Evolutionary conservation across 1,140 invertebrate species (phyloP).

Genomic region (Leptonema lineaticorne): DNA sequence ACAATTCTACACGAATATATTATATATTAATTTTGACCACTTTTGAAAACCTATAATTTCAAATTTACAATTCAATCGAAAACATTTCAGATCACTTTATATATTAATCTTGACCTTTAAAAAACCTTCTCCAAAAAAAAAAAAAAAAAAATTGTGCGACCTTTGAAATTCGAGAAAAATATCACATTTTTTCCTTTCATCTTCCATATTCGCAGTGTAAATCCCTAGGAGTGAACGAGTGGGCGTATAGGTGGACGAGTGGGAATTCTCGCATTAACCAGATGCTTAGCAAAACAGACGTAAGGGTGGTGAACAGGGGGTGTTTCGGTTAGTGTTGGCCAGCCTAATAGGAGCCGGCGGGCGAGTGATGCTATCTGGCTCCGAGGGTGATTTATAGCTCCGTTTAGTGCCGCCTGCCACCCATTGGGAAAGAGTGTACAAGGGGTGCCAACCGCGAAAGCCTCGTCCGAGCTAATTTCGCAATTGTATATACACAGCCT

Average conservation of each 20-base stretch:
- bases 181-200: no score
- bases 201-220: not conserved
- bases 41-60: no score
- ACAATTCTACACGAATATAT: no score
- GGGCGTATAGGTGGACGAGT: conserved; percentile 9
- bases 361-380: conserved; percentile 24
- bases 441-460: not conserved
- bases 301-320: not conserved
- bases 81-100: no score
- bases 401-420: conserved; percentile 9
- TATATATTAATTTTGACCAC: no score
- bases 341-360: conserved; percentile 24
- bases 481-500: not conserved
- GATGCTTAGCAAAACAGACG: conserved; percentile 25
- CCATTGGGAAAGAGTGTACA: not conserved
- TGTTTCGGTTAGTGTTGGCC: not conserved
- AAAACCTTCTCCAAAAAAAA: no score
- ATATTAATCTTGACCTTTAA: no score
- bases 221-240: not conserved
- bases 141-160: no score
- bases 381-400: conserved; percentile 20
- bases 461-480: conserved; percentile 1
- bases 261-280: conserved; percentile 30
- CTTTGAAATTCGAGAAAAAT: no score
- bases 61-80: no score